phyloP scores from a whole-genome alignment of 2,113 vertebrate species.

The Albula goreensis region DNA sequence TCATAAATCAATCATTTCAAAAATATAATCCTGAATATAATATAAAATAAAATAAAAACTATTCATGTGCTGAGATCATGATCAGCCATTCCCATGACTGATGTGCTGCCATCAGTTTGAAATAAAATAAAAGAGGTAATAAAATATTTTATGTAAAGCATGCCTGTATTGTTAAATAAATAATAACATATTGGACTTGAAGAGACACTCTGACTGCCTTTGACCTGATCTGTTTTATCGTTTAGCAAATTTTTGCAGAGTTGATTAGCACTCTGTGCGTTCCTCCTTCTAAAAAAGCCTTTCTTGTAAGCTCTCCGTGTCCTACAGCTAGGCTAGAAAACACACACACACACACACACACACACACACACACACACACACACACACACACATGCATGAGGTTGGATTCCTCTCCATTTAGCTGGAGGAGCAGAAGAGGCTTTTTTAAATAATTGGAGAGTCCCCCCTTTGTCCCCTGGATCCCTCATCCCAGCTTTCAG shows the following conservation, averaged over 20 bases:
- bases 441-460: constrained; percentile 37
- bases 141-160: neutral
- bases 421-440: neutral
- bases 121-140: neutral
- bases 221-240: neutral
- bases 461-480: constrained; percentile 31
- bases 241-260: neutral
- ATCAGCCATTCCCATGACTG: neutral
- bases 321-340: neutral
- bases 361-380: too few species aligned
- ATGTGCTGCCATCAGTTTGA: neutral
- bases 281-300: neutral
- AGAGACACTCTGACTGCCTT: neutral
- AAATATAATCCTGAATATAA: too few species aligned
- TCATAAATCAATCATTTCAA: neutral
- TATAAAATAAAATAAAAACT: neutral
- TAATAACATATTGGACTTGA: neutral
- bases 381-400: neutral
- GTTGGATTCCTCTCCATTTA: neutral
- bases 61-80: neutral
- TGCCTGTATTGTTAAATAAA: neutral
- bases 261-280: neutral
- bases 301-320: neutral
- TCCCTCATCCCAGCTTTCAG: constrained; percentile 22
- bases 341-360: too few species aligned